Conservation (phyloP, 2,888 invertebrate species). For the Exocentrus adspersus region DNA sequence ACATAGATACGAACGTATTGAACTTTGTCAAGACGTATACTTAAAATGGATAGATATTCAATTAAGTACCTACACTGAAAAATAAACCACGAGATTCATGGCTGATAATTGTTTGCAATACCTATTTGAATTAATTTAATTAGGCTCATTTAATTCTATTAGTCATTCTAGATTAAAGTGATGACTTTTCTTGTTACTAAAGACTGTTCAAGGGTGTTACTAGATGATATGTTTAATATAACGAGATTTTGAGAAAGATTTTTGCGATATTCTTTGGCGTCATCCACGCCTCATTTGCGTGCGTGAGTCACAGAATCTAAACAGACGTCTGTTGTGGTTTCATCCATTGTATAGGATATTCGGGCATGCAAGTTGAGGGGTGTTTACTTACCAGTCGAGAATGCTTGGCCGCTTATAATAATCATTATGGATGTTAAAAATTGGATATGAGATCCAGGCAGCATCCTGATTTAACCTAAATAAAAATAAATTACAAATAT, state of each 20-base stretch:
- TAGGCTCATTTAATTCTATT: too few relatives aligned
- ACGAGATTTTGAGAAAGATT: neutral
- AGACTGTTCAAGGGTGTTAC: neutral
- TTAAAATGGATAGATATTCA: too few relatives aligned
- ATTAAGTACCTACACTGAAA: too few relatives aligned
- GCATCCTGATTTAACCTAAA: conserved; percentile 58
- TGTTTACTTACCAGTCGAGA: conserved; percentile 62
- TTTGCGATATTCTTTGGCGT: neutral
- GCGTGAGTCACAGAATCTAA: neutral
- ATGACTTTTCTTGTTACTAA: too few relatives aligned
- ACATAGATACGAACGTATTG: too few relatives aligned
- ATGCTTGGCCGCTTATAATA: conserved; percentile 59
- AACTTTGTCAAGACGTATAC: too few relatives aligned
- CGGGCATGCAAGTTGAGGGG: neutral
- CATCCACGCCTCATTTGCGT: neutral
- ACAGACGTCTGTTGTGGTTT: neutral
- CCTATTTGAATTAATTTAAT: too few relatives aligned
- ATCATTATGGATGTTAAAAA: conserved; percentile 58
- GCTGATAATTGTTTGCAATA: too few relatives aligned
- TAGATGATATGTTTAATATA: neutral
- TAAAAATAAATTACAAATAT: conserved; percentile 38
- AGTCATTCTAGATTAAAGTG: too few relatives aligned
- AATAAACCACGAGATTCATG: too few relatives aligned
- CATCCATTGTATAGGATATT: neutral
- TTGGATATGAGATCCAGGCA: conserved; percentile 49